Conservation (phyloP, 2,888 invertebrate species). For the Colostygia pectinataria region DNA sequence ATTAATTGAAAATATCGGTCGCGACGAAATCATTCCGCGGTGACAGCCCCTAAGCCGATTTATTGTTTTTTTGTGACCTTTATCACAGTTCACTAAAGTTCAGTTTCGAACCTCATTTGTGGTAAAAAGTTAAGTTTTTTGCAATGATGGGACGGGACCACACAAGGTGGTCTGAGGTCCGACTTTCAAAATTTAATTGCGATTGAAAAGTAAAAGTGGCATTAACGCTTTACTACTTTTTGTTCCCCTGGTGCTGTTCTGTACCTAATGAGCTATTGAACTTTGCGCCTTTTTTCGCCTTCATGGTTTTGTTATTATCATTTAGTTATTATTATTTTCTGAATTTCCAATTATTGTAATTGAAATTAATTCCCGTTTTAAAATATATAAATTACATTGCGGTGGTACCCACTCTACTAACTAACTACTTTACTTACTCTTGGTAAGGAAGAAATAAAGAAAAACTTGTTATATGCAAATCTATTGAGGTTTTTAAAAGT, state of each 20-base stretch:
- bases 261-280: constrained; percentile 16
- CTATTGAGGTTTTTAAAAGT: no score
- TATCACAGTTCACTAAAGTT: constrained; percentile 43
- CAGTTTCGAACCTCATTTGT: constrained; percentile 33
- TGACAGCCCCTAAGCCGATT: constrained; percentile 71
- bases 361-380: no score
- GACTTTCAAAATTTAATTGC: constrained; percentile 41
- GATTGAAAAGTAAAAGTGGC: constrained; percentile 23
- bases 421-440: no score
- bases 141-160: constrained; percentile 57
- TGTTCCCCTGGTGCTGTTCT: neutral
- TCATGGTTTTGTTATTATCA: neutral
- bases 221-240: constrained; percentile 24
- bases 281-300: neutral
- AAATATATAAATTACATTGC: no score
- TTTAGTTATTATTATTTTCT: no score
- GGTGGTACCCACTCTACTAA: no score
- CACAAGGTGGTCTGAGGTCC: constrained; percentile 55
- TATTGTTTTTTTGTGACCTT: constrained; percentile 30
- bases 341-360: no score
- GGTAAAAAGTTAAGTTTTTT: constrained; percentile 71
- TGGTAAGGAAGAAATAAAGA: no score
- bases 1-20: constrained; percentile 69
- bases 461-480: no score
- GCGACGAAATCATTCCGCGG: constrained; percentile 72